Conservation (phyloP, 2,888 invertebrate genomes). For the Athripsodes cinereus region DNA sequence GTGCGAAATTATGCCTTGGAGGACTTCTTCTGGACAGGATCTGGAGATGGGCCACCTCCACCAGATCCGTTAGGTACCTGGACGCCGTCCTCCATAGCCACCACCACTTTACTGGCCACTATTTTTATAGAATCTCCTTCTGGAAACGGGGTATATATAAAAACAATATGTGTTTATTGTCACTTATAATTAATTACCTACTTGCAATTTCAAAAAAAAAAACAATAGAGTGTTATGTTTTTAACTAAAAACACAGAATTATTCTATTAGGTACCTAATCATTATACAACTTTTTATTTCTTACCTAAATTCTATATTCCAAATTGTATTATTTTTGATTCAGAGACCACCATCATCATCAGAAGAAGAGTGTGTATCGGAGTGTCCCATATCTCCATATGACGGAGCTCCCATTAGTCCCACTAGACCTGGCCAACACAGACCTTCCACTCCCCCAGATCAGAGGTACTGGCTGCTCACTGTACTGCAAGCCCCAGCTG, state of each 20-base stretch:
- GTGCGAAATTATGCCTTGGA: conserved; percentile 53
- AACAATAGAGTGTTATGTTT: too few species aligned
- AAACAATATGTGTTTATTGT: too few species aligned
- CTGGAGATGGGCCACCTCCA: conserved; percentile 70
- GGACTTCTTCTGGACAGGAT: conserved; percentile 87
- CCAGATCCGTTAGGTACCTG: conserved; percentile 43
- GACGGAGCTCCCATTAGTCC: conserved; percentile 19
- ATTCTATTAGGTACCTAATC: too few species aligned
- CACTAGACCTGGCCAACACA: conserved; percentile 1
- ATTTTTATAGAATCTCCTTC: conserved; percentile 57
- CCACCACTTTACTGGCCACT: conserved; percentile 65
- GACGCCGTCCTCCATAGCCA: conserved; percentile 51
- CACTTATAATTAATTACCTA: too few species aligned
- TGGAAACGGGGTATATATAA: conserved; percentile 28
- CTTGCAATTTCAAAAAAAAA: too few species aligned
- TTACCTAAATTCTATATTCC: too few species aligned
- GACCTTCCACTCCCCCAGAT: conserved; percentile 40
- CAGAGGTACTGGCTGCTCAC: conserved; percentile 78
- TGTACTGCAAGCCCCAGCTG: conserved; percentile 54
- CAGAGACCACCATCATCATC: conserved; percentile 9
- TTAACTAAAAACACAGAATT: too few species aligned
- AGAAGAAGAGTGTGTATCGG: conserved; percentile 23
- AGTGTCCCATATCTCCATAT: conserved; percentile 23
- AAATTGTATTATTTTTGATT: too few species aligned
- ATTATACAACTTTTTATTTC: too few species aligned